Evolutionary conservation across 2,888 invertebrate species (phyloP), one percentile per base, ranked within the genome.

Genomic region (Leistus spinibarbis): DNA sequence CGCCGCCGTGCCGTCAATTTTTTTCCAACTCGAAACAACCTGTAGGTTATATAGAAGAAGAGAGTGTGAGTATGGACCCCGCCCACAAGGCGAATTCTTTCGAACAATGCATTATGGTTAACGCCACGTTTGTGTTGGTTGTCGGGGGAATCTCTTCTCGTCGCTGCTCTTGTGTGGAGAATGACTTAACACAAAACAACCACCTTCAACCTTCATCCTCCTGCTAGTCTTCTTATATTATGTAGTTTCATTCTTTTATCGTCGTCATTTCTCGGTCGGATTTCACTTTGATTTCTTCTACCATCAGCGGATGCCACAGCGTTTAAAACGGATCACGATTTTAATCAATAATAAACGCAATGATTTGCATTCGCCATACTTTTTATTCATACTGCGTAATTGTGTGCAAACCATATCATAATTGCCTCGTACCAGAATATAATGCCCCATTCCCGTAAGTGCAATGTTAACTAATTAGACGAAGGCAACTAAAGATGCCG

Each of bases 171-270:
- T 24, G 64, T 24, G 64, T 66, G 67, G 60, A 62, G 62, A 67
- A 73, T 73, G 73, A 73, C 73, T 73, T 73, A 73, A 73, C 73
- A 73, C 67, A 67, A 73, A 71, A 67, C 73, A 40, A 57, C 67
- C 53, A 24, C 60, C 60, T 60, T 16, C 22, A 16, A 60, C 60
- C 19, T 10, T 60, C 54, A 5, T 54, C 17, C 60, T 20, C 20
- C 60, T 19, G 10, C 60, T 20, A 16, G 19, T 22, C 60, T 20
- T 60, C 60, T 22, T 60, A 60, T 40, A 40, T 7, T n/a, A 7
- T 24, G 7, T 13, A 40, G 7, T 40, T 40, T 40, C 40, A 40
- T 5, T 40, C 40, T 40, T 40, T 40, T 40, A 40, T 40, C 40
- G 13, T 13, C 40, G 40, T 40, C 40, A 40, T 40, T 40, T 40